A percentile compares a stretch with the other conserved stretches of the same genome.
Conservation (phyloP, 2,797 vertebrate species). For the Mareca strepera region DNA sequence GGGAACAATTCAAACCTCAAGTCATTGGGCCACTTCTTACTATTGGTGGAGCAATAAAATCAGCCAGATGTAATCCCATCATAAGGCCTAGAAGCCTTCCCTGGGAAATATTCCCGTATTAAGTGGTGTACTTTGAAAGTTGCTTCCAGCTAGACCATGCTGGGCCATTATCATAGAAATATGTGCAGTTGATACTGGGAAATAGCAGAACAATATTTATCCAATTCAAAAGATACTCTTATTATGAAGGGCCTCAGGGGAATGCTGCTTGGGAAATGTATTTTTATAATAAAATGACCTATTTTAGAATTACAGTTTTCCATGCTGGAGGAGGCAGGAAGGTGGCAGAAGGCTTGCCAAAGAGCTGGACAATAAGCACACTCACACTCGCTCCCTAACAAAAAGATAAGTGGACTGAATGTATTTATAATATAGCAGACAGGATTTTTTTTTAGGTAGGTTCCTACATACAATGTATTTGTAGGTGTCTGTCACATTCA, state of each 20-base stretch:
- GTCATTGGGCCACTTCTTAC: background rate
- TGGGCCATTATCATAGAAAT: background rate
- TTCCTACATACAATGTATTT: background rate
- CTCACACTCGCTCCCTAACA: background rate
- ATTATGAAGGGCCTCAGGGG: background rate
- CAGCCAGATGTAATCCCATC: background rate
- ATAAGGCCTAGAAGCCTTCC: background rate
- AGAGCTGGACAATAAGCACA: background rate
- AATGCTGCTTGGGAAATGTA: slow-evolving; percentile 36
- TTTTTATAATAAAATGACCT: slow-evolving; percentile 35
- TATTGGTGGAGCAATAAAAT: background rate
- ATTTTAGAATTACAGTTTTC: slow-evolving; percentile 41
- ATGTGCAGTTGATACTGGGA: background rate
- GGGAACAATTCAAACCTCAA: background rate
- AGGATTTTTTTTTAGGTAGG: background rate
- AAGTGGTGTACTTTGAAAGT: background rate
- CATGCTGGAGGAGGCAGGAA: background rate
- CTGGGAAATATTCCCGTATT: background rate
- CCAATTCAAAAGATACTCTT: slow-evolving; percentile 4
- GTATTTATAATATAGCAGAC: background rate
- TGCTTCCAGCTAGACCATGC: background rate
- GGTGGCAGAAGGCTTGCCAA: slow-evolving; percentile 1
- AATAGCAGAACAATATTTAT: background rate
- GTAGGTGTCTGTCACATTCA: background rate
- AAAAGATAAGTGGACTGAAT: background rate